Conservation (phyloP, 2,113 vertebrate species). For the Natator depressus region DNA sequence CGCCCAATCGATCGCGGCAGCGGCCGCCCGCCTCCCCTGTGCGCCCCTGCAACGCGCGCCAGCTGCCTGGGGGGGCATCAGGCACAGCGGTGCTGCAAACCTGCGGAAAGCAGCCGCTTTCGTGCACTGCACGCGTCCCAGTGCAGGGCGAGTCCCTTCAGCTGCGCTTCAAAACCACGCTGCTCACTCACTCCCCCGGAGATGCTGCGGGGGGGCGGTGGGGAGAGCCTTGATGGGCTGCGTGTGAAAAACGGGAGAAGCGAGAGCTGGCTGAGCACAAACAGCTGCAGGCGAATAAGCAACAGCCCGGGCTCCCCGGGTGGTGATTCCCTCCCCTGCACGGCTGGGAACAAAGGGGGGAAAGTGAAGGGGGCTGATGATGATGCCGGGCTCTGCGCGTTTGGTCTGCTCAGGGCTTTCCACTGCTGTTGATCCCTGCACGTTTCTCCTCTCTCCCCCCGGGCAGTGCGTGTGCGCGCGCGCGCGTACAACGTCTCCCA, state of each 20-base stretch:
- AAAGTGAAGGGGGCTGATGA: neutral
- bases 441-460: neutral
- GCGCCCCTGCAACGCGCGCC: neutral
- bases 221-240: too few relatives aligned
- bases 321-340: neutral
- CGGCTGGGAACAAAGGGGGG: neutral
- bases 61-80: too few relatives aligned
- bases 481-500: neutral
- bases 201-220: too few relatives aligned
- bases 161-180: too few relatives aligned
- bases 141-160: too few relatives aligned
- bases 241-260: too few relatives aligned
- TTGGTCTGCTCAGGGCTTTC: constrained; percentile 56
- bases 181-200: too few relatives aligned
- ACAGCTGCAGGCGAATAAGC: too few relatives aligned
- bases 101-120: too few relatives aligned
- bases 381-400: neutral
- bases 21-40: neutral
- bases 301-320: neutral
- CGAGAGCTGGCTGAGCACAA: too few relatives aligned
- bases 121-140: too few relatives aligned
- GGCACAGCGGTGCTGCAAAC: too few relatives aligned
- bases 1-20: neutral
- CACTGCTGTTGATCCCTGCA: constrained; percentile 77
- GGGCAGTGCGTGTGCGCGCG: neutral